phyloP scores from a whole-genome alignment of 2,797 vertebrate species.

The Gadopsis marmoratus region DNA sequence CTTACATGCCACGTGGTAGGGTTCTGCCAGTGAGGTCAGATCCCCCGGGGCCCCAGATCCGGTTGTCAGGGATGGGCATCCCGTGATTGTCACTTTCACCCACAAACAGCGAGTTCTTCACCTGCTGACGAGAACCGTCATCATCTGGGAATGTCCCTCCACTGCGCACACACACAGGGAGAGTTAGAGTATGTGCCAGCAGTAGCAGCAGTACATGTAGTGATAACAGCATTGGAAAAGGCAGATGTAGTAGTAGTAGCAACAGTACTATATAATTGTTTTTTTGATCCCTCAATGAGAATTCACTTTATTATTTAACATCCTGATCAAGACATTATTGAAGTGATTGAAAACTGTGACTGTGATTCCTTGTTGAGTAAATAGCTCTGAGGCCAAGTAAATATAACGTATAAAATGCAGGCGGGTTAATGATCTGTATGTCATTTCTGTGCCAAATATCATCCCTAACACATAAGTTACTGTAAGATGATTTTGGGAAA shows the following conservation, averaged over 20 bases:
- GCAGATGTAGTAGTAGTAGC: background rate
- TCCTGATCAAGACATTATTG: background rate
- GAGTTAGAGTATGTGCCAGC: background rate
- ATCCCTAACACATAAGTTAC: background rate
- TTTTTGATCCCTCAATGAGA: background rate
- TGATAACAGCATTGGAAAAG: background rate
- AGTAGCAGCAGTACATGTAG: background rate
- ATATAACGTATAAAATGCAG: background rate
- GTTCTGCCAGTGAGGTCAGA: constrained; percentile 89
- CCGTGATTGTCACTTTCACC: constrained; percentile 95
- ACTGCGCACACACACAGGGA: constrained; percentile 73
- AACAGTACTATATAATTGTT: background rate
- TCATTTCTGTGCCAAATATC: background rate
- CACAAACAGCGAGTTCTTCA: constrained; percentile 97
- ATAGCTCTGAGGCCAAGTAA: background rate
- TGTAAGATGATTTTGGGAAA: too few species aligned
- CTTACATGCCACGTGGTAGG: constrained; percentile 93
- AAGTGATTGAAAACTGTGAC: background rate
- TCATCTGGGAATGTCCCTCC: constrained; percentile 98
- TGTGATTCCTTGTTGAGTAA: background rate
- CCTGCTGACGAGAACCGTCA: constrained; percentile 94
- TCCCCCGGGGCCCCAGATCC: constrained; percentile 92
- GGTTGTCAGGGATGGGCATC: constrained; percentile 84
- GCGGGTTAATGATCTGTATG: background rate
- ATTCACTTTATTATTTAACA: background rate